Percentiles rank a stretch among this genome's conserved stretches.
Conservation (phyloP, 2,113 vertebrate genomes). For the Dipodomys spectabilis region DNA sequence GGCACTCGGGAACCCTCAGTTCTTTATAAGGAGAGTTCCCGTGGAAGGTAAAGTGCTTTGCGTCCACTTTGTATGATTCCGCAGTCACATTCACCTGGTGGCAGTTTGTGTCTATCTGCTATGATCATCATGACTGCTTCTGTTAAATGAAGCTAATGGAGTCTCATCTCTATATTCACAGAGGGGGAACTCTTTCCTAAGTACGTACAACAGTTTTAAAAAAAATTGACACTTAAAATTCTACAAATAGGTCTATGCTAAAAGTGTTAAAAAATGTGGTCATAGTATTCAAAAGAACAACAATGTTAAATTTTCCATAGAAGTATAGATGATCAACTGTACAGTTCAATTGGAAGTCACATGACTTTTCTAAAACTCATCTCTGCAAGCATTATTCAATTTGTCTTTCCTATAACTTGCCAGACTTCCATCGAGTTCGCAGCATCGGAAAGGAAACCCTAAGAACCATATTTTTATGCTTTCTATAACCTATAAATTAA, state of each 20-base stretch:
- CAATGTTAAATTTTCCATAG: background rate
- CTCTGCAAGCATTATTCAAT: background rate
- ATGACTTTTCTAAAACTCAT: background rate
- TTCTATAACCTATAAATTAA: conserved; percentile 13
- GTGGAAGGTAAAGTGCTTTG: background rate
- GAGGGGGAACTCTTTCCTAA: background rate
- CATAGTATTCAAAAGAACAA: background rate
- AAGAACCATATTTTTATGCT: background rate
- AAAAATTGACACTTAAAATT: background rate
- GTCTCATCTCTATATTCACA: background rate
- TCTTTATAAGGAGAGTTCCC: background rate
- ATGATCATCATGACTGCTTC: background rate
- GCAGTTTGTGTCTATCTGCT: background rate
- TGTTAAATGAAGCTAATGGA: background rate
- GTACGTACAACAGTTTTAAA: background rate
- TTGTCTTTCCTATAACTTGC: background rate
- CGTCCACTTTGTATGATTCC: background rate
- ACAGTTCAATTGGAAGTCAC: conserved; percentile 1
- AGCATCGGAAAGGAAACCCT: background rate
- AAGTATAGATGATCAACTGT: background rate
- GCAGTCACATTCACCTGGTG: background rate
- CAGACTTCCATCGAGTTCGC: background rate
- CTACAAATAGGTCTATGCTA: background rate
- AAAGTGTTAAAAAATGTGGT: background rate
- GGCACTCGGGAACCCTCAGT: background rate